phyloP scores from a whole-genome alignment of 2,888 invertebrate genomes.

The Lepidocyrtinus sp. region DNA sequence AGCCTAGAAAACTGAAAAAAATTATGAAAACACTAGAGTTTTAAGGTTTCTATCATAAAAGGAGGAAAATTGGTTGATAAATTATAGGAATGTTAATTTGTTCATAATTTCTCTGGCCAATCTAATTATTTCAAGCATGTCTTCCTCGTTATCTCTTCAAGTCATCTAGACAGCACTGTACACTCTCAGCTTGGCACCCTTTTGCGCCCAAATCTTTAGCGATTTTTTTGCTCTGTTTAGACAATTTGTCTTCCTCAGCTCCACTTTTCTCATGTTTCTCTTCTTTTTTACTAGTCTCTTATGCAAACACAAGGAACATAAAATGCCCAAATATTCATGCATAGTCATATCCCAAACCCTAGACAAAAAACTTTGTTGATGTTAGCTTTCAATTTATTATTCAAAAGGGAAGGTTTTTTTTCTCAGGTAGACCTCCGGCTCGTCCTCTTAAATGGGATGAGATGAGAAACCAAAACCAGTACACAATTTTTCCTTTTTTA shows the following conservation, averaged over 20 bases:
- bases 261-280: slow-evolving; percentile 46
- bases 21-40: background rate
- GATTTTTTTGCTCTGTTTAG: slow-evolving; percentile 9
- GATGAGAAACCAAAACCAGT: too few relatives aligned
- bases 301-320: too few relatives aligned
- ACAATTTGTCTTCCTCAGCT: slow-evolving; percentile 20
- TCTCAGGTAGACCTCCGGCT: too few relatives aligned
- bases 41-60: background rate
- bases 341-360: slow-evolving; percentile 12
- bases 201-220: background rate
- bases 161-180: background rate
- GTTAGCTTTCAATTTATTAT: too few relatives aligned
- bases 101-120: background rate
- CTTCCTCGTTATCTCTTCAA: slow-evolving; percentile 9
- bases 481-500: slow-evolving; percentile 35
- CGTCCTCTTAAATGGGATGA: too few relatives aligned
- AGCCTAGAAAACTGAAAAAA: background rate
- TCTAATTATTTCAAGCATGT: slow-evolving; percentile 16
- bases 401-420: too few relatives aligned
- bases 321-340: too few relatives aligned
- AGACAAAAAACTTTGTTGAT: background rate
- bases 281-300: background rate
- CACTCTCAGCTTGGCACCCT: background rate
- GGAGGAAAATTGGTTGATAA: background rate
- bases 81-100: background rate